Conservation (phyloP, 1,140 invertebrate genomes). For the Neodiprion pinetum region DNA sequence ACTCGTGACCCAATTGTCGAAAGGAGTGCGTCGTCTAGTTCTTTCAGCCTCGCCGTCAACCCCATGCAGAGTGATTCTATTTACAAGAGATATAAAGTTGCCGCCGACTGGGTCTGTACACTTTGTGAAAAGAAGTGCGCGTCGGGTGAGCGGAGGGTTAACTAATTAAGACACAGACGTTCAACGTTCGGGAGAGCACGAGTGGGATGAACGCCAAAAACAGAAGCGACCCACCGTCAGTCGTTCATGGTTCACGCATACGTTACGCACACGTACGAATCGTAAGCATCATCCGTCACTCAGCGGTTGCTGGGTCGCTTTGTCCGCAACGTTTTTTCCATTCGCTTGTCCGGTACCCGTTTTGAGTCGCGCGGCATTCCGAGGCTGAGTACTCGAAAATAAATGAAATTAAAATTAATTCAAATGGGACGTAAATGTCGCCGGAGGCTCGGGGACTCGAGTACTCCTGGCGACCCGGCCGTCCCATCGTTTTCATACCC, state of each 20-base stretch:
- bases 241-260: background rate
- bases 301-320: background rate
- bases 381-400: slow-evolving; percentile 7
- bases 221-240: background rate
- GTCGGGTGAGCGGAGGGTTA: background rate
- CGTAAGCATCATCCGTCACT: background rate
- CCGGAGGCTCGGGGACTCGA: background rate
- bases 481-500: background rate
- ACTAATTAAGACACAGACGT: background rate
- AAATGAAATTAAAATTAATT: slow-evolving; percentile 3
- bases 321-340: background rate
- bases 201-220: background rate
- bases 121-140: background rate
- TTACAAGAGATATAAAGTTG: background rate
- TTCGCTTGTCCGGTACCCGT: background rate
- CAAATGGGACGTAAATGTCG: background rate
- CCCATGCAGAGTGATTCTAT: background rate
- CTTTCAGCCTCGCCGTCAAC: background rate
- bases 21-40: background rate
- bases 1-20: background rate
- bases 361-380: background rate
- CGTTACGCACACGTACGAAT: background rate
- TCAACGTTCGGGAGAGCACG: background rate
- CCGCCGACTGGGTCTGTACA: background rate
- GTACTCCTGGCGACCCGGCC: background rate